Conservation (phyloP, 1,140 invertebrate genomes). For the Drosophila teissieri region DNA sequence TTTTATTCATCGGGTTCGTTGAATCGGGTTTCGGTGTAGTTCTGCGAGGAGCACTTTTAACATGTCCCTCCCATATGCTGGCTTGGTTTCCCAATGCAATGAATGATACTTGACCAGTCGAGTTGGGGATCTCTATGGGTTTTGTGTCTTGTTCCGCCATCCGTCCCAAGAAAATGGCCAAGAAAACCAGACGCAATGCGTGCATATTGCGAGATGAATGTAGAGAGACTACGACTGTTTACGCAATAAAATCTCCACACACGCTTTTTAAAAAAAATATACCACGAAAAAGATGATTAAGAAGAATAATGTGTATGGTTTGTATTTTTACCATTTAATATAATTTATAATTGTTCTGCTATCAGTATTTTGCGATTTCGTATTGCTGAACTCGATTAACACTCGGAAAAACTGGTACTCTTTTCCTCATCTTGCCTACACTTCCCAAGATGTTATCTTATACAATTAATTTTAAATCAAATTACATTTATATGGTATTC, state of each 20-base stretch:
- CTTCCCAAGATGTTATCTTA: no score
- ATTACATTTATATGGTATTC: no score
- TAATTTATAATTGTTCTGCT: no score
- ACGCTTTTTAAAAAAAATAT: background rate
- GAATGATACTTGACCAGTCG: background rate
- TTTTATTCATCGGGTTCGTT: background rate
- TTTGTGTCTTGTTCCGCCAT: background rate
- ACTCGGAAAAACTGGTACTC: background rate
- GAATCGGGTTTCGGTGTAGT: background rate
- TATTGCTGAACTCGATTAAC: conserved; percentile 1
- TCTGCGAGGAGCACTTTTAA: background rate
- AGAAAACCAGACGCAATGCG: background rate
- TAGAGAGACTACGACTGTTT: background rate
- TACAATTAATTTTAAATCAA: no score
- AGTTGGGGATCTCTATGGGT: background rate
- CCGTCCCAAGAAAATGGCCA: background rate
- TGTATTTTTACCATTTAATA: no score
- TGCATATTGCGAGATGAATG: background rate
- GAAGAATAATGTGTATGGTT: no score
- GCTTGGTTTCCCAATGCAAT: background rate
- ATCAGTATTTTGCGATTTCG: background rate
- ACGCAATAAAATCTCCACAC: no score
- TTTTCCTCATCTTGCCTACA: background rate
- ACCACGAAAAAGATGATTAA: background rate
- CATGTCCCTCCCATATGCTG: background rate